Base-by-base conservation (phyloP, 2,888 invertebrate genomes). In the Conops quadrifasciatus region DNA sequence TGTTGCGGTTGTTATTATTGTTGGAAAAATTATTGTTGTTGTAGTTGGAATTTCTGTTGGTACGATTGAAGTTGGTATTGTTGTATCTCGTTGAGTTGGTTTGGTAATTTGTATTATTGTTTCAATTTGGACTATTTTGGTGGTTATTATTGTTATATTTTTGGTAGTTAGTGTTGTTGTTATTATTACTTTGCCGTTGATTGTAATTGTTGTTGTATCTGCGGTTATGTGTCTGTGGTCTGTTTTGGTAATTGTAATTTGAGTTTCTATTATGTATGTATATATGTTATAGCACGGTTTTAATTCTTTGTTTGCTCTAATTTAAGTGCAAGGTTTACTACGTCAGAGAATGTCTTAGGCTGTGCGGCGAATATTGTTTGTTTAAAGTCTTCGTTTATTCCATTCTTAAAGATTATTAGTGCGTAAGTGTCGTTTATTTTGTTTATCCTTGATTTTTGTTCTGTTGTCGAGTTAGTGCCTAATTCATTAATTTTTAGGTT, bases 381-480 rank as follows among this genome's bases (percentile, higher is more conserved):
- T 51, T 51, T 51, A n/a, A 13, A 51, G n/a, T 16, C n/a, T 51
- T 51, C 51, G 51, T 51, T 51, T 4, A 51, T 51, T 9, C 51
- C 51, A n/a, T 51, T 51, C 51, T 51, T 51, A n/a, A 51, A 51
- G 4, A 51, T 51, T 51, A 4, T 51, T 51, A 51, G 51, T 51
- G 51, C 51, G 51, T 51, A 51, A 16, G 51, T 51, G 51, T 51
- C n/a, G n/a, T n/a, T n/a, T n/a, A n/a, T n/a, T n/a, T n/a, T n/a
- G n/a, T n/a, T n/a, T n/a, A n/a, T n/a, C 51, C 4, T 51, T 51
- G 51, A 16, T 51, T 51, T 51, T 51, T 51, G 51, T 51, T 13
- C 11, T 9, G 15, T n/a, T 16, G 51, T 51, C n/a, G n/a, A 4
- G 11, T 51, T 51, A 5, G 45, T 11, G 45, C 45, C 45, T 43